Percentiles rank a stretch among this genome's conserved stretches.
These are phyloP conservation scores for Nycticebus coucang DNA, from an alignment of 2,113 vertebrate genomes.

Conservation along the genomic window DNA sequence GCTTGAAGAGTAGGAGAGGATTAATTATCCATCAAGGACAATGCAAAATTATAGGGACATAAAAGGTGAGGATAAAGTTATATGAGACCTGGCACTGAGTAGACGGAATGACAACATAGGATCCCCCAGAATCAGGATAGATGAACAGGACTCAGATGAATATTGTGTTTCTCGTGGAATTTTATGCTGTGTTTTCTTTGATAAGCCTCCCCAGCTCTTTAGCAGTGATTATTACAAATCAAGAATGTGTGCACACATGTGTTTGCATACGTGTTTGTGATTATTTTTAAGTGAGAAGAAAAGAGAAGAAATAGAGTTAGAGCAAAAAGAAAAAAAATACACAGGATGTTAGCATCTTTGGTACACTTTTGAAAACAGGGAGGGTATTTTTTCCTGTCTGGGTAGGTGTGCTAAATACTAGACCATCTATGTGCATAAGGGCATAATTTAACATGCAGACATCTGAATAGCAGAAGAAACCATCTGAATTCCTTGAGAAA, in stretches of 20 bases:
- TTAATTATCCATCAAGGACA: neutral
- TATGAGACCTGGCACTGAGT: neutral
- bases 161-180: neutral
- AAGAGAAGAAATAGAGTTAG: neutral
- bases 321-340: neutral
- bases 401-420: neutral
- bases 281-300: neutral
- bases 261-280: neutral
- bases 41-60: neutral
- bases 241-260: neutral
- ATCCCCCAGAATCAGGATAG: neutral
- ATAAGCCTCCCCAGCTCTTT: neutral
- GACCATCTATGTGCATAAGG: neutral
- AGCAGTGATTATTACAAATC: neutral
- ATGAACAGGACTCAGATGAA: neutral
- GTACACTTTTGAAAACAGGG: neutral
- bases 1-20: neutral
- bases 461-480: neutral
- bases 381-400: neutral
- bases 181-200: neutral
- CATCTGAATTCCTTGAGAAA: neutral
- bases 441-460: neutral
- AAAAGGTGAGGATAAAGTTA: neutral
- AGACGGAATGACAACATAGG: neutral
- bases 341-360: neutral